Percentiles rank a stretch among this genome's conserved stretches.
Conservation (phyloP, 2,113 vertebrate species). For the Origma solitaria region DNA sequence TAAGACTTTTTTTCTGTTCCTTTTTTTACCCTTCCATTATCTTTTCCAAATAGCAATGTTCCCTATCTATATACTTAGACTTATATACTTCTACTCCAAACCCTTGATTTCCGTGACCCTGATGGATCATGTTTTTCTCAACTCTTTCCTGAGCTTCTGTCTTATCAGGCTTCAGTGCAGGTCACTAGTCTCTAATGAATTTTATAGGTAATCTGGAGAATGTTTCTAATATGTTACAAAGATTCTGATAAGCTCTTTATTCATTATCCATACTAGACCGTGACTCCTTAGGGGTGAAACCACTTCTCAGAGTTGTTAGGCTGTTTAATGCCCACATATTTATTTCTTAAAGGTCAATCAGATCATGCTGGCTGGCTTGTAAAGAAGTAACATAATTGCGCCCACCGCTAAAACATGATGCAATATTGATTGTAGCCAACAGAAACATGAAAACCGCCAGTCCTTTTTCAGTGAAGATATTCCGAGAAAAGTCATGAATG, state of each 20-base stretch:
- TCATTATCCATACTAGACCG: not conserved
- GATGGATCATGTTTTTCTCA: constrained; percentile 15
- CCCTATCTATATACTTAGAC: not conserved
- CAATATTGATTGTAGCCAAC: not conserved
- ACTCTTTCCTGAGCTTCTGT: not conserved
- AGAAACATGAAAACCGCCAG: not conserved
- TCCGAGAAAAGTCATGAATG: not conserved
- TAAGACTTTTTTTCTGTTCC: not conserved
- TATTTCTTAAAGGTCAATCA: constrained; percentile 1
- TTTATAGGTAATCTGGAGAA: constrained; percentile 48
- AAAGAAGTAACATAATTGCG: not conserved
- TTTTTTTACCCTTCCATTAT: not conserved
- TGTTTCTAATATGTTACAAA: constrained; percentile 17
- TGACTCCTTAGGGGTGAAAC: not conserved
- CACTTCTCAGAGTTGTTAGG: not conserved
- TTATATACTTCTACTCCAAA: not conserved
- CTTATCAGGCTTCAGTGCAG: constrained; percentile 28
- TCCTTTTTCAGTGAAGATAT: not conserved
- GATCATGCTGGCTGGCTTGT: not conserved
- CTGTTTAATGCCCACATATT: not conserved
- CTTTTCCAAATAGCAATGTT: not conserved
- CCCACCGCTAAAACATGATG: not conserved
- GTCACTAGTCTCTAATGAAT: constrained; percentile 41
- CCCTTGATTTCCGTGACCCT: not conserved
- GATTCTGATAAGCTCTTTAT: constrained; percentile 35